phyloP scores from a whole-genome alignment of 2,797 vertebrate species.

The Knipowitschia caucasica region DNA sequence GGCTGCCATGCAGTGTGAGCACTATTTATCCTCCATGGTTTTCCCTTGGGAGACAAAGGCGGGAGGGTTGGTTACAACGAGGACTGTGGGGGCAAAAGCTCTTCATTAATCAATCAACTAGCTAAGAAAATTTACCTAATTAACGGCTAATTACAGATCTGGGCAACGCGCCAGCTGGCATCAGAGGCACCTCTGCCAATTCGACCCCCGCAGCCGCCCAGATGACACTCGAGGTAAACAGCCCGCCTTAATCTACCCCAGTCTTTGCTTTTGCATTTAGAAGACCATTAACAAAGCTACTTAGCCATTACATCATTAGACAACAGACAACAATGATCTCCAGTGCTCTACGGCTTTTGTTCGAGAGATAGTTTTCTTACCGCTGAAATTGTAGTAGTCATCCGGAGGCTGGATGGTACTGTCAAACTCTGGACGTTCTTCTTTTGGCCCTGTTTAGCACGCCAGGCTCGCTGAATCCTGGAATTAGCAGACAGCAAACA shows the following conservation, averaged over 20 bases:
- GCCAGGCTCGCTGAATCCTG: conserved; percentile 79
- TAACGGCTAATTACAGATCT: conserved; percentile 70
- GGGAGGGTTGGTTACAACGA: conserved; percentile 7
- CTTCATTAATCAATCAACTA: conserved; percentile 80
- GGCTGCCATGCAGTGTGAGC: conserved; percentile 60
- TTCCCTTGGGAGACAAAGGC: conserved; percentile 33
- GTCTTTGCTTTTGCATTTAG: conserved; percentile 35
- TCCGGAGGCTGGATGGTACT: conserved; percentile 31
- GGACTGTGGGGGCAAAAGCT: conserved; percentile 62
- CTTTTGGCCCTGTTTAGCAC: conserved; percentile 52
- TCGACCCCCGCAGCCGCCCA: conserved; percentile 49
- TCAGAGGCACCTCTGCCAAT: conserved; percentile 41
- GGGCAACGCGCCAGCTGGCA: conserved; percentile 67
- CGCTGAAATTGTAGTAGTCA: conserved; percentile 44
- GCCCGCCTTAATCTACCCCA: conserved; percentile 33
- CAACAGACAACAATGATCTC: conserved; percentile 15
- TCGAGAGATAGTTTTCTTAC: conserved; percentile 49
- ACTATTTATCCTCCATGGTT: conserved; percentile 53
- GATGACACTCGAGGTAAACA: conserved; percentile 65
- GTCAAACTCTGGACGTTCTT: conserved; percentile 23
- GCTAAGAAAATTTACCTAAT: conserved; percentile 75
- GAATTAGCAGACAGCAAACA: conserved; percentile 2
- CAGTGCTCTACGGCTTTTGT: background rate
- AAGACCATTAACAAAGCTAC: conserved; percentile 35
- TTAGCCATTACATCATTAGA: conserved; percentile 7